Conservation (phyloP, 2,797 vertebrate genomes). For the Forpus xanthops region DNA sequence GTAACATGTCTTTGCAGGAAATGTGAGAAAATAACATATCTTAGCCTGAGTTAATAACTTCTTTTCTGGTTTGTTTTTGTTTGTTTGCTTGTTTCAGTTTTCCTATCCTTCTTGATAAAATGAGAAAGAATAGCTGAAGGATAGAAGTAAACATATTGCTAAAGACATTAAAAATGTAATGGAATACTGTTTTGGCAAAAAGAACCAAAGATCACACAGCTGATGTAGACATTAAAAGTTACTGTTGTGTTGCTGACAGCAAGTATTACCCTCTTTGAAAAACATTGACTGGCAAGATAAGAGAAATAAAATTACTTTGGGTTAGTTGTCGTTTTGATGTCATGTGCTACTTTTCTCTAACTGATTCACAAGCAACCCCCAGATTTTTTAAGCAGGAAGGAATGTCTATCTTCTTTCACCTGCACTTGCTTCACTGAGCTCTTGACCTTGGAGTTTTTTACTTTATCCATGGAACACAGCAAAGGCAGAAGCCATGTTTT, state of each 20-base stretch:
- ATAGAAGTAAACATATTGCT: constrained; percentile 33
- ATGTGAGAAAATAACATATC: constrained; percentile 29
- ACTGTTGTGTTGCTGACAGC: background rate
- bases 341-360: background rate
- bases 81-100: background rate
- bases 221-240: background rate
- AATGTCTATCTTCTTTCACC: background rate
- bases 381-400: background rate
- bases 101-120: constrained; percentile 31
- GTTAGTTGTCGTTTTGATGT: background rate
- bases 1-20: constrained; percentile 11
- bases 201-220: background rate
- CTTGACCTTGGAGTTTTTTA: background rate
- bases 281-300: background rate
- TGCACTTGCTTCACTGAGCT: background rate
- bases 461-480: background rate
- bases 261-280: background rate
- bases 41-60: constrained; percentile 29
- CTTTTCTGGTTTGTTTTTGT: background rate
- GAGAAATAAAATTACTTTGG: background rate
- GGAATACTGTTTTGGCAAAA: background rate
- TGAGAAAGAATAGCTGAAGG: constrained; percentile 52
- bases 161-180: constrained; percentile 48
- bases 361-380: background rate
- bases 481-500: background rate